Conservation (phyloP, 2,888 invertebrate genomes). For the Acronicta leporina region DNA sequence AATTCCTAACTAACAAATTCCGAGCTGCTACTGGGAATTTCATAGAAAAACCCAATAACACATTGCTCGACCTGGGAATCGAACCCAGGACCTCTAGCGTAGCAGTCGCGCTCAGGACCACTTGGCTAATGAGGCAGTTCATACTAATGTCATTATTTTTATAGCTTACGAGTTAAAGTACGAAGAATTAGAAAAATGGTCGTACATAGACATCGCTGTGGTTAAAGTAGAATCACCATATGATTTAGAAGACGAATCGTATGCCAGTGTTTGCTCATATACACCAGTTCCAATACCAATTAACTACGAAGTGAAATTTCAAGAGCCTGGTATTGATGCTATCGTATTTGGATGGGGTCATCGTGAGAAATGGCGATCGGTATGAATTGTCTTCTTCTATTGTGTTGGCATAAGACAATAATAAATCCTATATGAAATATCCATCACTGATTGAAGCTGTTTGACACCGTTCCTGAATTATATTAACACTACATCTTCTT, state of each 20-base stretch:
- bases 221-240: conserved; percentile 66
- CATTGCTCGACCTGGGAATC: too few species aligned
- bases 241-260: conserved; percentile 41
- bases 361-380: conserved; percentile 51
- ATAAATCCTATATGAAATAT: too few species aligned
- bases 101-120: too few species aligned
- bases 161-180: conserved; percentile 63
- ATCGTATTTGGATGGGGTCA: conserved; percentile 67
- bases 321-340: conserved; percentile 51
- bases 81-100: too few species aligned
- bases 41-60: too few species aligned
- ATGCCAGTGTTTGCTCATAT: conserved; percentile 55
- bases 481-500: too few species aligned
- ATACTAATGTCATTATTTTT: conserved; percentile 19
- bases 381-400: conserved; percentile 26
- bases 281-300: conserved; percentile 56
- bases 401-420: background rate
- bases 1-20: too few species aligned
- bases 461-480: too few species aligned
- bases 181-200: conserved; percentile 61
- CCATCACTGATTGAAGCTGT: too few species aligned
- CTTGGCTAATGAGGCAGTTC: too few species aligned
- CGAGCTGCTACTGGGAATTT: too few species aligned
- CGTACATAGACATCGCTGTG: conserved; percentile 67
- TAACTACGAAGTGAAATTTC: conserved; percentile 58